These are phyloP conservation scores for Crotalus helleri DNA, from an alignment of 2,113 vertebrate genomes.

Conservation along the genomic window DNA sequence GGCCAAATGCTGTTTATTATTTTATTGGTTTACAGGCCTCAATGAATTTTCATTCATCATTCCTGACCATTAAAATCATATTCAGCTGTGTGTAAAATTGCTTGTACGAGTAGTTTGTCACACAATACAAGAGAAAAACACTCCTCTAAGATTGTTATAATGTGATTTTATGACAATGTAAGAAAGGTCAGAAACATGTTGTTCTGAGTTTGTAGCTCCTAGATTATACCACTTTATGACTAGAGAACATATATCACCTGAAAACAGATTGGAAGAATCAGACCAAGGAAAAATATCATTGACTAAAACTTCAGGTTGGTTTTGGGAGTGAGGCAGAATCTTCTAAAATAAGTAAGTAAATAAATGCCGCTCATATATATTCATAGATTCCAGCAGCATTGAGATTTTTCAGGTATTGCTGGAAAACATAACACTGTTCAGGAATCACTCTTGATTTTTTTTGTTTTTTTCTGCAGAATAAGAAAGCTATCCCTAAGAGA, in stretches of 20 bases:
- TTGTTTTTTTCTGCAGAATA: background rate
- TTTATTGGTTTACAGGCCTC: background rate
- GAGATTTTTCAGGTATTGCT: background rate
- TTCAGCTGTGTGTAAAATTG: background rate
- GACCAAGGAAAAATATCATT: background rate
- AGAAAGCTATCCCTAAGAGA: background rate
- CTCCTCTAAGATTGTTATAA: background rate
- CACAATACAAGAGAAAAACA: background rate
- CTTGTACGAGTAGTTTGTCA: background rate
- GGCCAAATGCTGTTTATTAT: background rate
- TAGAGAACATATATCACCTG: background rate
- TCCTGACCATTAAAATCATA: background rate
- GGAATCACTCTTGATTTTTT: background rate
- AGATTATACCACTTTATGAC: background rate
- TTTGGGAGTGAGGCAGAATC: background rate
- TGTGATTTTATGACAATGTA: background rate
- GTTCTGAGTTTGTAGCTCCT: background rate
- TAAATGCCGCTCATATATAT: background rate
- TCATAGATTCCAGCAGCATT: background rate
- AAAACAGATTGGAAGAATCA: background rate
- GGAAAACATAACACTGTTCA: background rate
- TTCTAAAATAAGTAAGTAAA: background rate
- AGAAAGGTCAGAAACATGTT: background rate
- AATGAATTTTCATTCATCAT: background rate
- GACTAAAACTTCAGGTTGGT: background rate